Conservation (phyloP, 1,140 invertebrate genomes). For the Drosophila nebulosa region DNA sequence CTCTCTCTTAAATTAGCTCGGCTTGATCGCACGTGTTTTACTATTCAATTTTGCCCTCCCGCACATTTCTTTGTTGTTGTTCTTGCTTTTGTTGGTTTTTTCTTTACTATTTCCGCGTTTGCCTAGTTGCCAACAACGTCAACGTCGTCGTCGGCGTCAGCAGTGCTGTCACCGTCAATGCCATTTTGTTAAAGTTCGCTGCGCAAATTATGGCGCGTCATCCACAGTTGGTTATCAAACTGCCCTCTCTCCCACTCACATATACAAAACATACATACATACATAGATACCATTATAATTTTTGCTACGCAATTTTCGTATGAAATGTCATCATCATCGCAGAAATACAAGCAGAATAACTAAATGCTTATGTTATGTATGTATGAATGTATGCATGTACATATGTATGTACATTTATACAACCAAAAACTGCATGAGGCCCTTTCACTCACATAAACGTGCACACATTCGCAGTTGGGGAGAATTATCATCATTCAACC, state of each 20-base stretch:
- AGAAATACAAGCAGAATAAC: background rate
- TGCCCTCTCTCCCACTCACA: slow-evolving; percentile 2
- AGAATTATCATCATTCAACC: slow-evolving; percentile 6
- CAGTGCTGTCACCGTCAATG: background rate
- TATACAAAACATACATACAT: no score
- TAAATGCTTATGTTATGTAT: background rate
- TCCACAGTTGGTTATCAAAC: slow-evolving; percentile 9
- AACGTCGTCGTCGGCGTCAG: background rate
- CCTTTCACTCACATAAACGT: slow-evolving; percentile 1
- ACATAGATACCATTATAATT: background rate
- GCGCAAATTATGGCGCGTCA: background rate
- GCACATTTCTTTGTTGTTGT: background rate
- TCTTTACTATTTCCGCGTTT: background rate
- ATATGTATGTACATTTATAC: background rate
- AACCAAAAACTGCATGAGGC: slow-evolving; percentile 14
- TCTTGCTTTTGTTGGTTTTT: background rate
- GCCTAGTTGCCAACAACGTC: background rate
- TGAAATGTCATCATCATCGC: slow-evolving; percentile 21
- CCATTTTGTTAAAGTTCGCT: slow-evolving; percentile 6
- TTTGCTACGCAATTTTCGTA: slow-evolving; percentile 21
- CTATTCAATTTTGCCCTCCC: background rate
- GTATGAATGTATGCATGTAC: background rate
- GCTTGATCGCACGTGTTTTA: slow-evolving; percentile 16
- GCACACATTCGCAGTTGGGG: background rate
- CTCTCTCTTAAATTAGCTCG: background rate